phyloP scores from a whole-genome alignment of 2,888 invertebrate genomes.

The Ligdia adustata region DNA sequence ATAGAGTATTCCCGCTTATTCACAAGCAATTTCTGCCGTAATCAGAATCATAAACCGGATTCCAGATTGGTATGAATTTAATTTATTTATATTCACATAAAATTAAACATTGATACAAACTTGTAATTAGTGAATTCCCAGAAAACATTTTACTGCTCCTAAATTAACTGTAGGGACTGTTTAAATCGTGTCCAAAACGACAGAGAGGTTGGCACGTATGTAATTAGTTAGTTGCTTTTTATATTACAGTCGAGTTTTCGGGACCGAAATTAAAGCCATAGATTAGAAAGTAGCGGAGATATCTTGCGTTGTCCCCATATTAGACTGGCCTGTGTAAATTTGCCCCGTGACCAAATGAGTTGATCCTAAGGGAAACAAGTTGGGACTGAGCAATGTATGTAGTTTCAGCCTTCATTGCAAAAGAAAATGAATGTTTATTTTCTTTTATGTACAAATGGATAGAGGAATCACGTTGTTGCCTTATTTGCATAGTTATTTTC shows the following conservation, averaged over 20 bases:
- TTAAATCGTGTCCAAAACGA: slow-evolving; percentile 22
- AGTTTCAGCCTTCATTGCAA: slow-evolving; percentile 63
- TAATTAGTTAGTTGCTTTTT: slow-evolving; percentile 27
- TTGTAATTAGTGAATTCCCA: slow-evolving; percentile 11
- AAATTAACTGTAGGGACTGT: slow-evolving; percentile 21
- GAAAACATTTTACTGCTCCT: slow-evolving; percentile 7
- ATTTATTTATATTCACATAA: too few relatives aligned
- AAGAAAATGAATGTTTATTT: slow-evolving; percentile 48
- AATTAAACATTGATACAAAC: too few relatives aligned
- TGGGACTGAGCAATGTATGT: slow-evolving; percentile 38
- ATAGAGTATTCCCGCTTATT: not conserved
- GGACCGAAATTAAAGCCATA: slow-evolving; percentile 61
- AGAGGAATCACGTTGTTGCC: slow-evolving; percentile 15
- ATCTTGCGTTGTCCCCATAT: slow-evolving; percentile 56
- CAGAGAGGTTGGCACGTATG: slow-evolving; percentile 19
- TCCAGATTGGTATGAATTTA: too few relatives aligned
- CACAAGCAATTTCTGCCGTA: too few relatives aligned
- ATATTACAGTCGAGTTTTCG: slow-evolving; percentile 36
- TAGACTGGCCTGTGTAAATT: slow-evolving; percentile 76
- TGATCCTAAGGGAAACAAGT: slow-evolving; percentile 58
- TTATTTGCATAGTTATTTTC: slow-evolving; percentile 24
- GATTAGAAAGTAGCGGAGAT: slow-evolving; percentile 58
- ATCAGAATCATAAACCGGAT: too few relatives aligned
- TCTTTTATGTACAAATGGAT: slow-evolving; percentile 31
- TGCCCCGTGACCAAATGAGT: slow-evolving; percentile 70